Conservation (phyloP, 2,888 invertebrate genomes). For the Dinocampus coccinellae region DNA sequence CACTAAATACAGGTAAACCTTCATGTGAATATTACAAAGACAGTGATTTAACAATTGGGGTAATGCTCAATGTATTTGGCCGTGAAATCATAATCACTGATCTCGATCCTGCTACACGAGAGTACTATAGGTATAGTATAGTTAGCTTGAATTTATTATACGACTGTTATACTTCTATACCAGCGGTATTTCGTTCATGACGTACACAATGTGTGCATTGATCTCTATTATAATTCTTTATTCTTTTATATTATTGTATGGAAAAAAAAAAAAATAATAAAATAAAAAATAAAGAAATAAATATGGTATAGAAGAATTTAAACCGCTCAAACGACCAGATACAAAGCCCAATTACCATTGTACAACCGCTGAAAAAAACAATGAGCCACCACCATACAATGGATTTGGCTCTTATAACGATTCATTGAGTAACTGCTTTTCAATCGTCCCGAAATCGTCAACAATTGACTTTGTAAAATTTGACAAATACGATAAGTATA, state of each 20-base stretch:
- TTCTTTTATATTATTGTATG: background rate
- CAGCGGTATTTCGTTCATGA: background rate
- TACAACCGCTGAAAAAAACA: conserved; percentile 47
- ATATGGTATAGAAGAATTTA: conserved; percentile 75
- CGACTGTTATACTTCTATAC: background rate
- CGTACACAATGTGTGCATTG: conserved; percentile 16
- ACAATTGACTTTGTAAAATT: conserved; percentile 85
- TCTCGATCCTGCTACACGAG: conserved; percentile 88
- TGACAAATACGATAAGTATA: conserved; percentile 81
- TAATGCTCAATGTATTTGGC: conserved; percentile 84
- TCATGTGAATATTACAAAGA: conserved; percentile 74
- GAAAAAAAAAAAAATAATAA: background rate
- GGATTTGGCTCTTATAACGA: conserved; percentile 92
- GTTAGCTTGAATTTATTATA: background rate
- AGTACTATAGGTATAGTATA: conserved; percentile 76
- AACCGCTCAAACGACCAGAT: conserved; percentile 72
- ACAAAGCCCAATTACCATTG: conserved; percentile 57
- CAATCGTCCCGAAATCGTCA: conserved; percentile 84
- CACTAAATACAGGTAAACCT: conserved; percentile 71
- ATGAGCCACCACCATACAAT: conserved; percentile 84
- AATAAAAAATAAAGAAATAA: conserved; percentile 51
- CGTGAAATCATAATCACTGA: conserved; percentile 84
- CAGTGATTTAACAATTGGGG: conserved; percentile 86
- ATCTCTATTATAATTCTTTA: conserved; percentile 8
- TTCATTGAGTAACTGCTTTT: conserved; percentile 88